Evolutionary conservation across 2,888 invertebrate genomes (phyloP).

Genomic region (Rotaria magnacalcarata): DNA sequence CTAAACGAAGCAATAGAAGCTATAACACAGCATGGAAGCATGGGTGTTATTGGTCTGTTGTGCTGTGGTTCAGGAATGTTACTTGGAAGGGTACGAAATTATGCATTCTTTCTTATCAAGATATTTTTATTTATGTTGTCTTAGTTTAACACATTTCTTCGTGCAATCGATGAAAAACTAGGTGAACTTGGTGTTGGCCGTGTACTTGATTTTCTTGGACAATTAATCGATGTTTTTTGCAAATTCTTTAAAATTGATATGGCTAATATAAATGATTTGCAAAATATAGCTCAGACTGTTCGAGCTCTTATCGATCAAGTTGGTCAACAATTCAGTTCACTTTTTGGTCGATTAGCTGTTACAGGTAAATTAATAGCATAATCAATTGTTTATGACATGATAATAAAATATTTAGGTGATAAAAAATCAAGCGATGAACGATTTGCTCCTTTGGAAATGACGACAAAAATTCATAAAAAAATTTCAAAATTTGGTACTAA

Average conservation of each 20-base stretch:
- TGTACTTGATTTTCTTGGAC: conserved; percentile 40
- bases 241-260: conserved; percentile 42
- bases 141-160: conserved; percentile 40
- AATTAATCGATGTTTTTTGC: conserved; percentile 45
- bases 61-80: conserved; percentile 41
- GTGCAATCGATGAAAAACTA: conserved; percentile 40
- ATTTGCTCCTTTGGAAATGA: conserved; percentile 44
- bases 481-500: conserved; percentile 44
- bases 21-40: conserved; percentile 17
- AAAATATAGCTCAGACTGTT: conserved; percentile 35
- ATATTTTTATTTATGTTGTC: not conserved
- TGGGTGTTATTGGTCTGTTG: conserved; percentile 18
- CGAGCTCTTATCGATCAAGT: conserved; percentile 35
- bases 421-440: not conserved
- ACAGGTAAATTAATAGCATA: not conserved
- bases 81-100: not conserved
- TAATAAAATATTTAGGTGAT: not conserved
- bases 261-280: conserved; percentile 30
- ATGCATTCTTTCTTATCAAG: not conserved
- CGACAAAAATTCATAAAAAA: conserved; percentile 37
- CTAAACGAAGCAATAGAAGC: conserved; percentile 40
- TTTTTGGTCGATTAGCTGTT: conserved; percentile 33
- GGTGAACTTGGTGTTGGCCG: conserved; percentile 43
- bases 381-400: not conserved
- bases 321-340: conserved; percentile 19